Conservation (phyloP, 2,797 vertebrate genomes). For the Mus caroli region DNA sequence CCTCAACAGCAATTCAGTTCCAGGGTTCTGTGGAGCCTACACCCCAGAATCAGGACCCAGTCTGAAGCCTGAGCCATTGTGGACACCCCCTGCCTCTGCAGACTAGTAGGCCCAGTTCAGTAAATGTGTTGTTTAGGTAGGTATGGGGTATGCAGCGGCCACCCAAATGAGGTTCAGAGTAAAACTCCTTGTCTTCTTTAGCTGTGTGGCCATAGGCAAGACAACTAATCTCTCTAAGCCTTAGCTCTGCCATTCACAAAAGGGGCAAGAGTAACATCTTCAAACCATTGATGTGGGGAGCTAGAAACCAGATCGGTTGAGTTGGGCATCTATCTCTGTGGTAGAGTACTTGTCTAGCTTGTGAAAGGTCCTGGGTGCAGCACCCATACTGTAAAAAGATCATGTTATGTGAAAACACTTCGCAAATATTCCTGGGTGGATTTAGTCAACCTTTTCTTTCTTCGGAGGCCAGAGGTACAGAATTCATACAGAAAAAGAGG, state of each 20-base stretch:
- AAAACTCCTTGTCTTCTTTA: background rate
- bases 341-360: background rate
- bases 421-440: background rate
- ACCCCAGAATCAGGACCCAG: background rate
- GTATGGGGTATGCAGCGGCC: background rate
- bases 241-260: slow-evolving; percentile 39
- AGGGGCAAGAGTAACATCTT: background rate
- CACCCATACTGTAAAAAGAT: background rate
- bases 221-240: slow-evolving; percentile 20
- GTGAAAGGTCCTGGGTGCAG: background rate
- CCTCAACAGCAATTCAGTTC: background rate
- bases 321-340: background rate
- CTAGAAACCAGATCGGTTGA: background rate
- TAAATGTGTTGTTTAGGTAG: background rate
- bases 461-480: slow-evolving; percentile 24
- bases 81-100: background rate
- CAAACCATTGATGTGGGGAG: background rate
- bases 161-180: slow-evolving; percentile 29
- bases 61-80: background rate
- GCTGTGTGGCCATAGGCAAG: background rate
- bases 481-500: slow-evolving; percentile 15
- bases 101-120: background rate
- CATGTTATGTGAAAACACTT: background rate
- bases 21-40: background rate
- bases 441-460: background rate